Evolutionary conservation across 1,140 invertebrate species (phyloP), one percentile per base, ranked within the genome.

Genomic region (Lineus longissimus): DNA sequence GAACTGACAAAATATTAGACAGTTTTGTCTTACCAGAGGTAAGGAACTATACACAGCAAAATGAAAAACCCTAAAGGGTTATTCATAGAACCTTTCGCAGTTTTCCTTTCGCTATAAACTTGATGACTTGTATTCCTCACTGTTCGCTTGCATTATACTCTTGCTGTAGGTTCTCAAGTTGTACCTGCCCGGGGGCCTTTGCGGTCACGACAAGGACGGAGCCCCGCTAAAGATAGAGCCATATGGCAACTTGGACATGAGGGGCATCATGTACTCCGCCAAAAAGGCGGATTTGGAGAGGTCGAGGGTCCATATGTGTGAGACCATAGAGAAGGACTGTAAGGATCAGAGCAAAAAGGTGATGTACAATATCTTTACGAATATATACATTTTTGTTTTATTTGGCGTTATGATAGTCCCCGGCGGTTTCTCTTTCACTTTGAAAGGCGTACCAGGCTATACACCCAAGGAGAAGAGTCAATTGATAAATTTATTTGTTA

Each of bases 181-280:
- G 64, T 89, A 91, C 77, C 85, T 91, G 70, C 90, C 93, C 0
- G 88, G 88, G 55, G 92, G 92, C 43, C 80, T 87, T 0, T 84
- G 85, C 55, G 93, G 93, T 1, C 90, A 86, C 69, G 93, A 95
- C 73, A 92, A 90, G 70, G 90, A 92, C 68, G 91, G 91, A 11
- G 88, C 89, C 22, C 91, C 92, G 73, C 81, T 83, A 1, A 67
- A 75, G 31, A 72, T 83, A 15, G 78, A 82, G 61, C 71, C 74
- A 15, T 82, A 73, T 65, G 82, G 82, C 1, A 61, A 70, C 7
- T 68, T 81, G 60, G 82, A 83, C 66, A 79, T 82, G 58, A 82
- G 81, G 64, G 92, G 93, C 2, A 81, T 94, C 60, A 82, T 95
- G 72, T 91, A 93, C 71, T 87, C 90, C 1, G 85, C 87, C 1